These are phyloP conservation scores for Zaprionus bogoriensis DNA, from an alignment of 2,888 invertebrate genomes.

Conservation along the genomic window DNA sequence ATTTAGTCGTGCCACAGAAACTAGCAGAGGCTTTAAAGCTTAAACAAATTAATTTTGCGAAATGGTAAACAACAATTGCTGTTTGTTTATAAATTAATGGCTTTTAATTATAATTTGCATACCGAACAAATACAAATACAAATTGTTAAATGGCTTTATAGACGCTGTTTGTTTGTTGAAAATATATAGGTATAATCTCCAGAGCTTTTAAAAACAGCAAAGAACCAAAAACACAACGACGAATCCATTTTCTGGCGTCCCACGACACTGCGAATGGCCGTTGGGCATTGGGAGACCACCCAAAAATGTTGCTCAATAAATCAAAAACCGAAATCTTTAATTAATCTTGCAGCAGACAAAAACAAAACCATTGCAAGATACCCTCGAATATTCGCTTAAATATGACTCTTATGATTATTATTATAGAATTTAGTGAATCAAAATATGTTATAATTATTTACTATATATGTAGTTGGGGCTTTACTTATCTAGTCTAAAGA, in stretches of 20 bases:
- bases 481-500: neutral
- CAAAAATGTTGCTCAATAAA: conserved; percentile 51
- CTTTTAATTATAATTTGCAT: conserved; percentile 36
- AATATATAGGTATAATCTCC: neutral
- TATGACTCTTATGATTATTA: neutral
- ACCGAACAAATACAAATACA: conserved; percentile 33
- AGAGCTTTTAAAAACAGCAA: conserved; percentile 8
- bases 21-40: conserved; percentile 3
- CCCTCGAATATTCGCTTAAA: neutral
- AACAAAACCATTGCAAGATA: conserved; percentile 3
- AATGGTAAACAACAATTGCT: conserved; percentile 29
- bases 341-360: conserved; percentile 46
- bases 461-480: neutral
- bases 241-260: neutral
- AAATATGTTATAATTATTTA: neutral
- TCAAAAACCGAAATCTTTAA: conserved; percentile 57
- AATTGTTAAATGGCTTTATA: neutral
- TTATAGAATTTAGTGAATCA: neutral
- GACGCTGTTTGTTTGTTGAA: conserved; percentile 3
- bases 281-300: conserved; percentile 27
- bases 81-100: conserved; percentile 45
- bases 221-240: conserved; percentile 9
- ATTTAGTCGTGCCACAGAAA: conserved; percentile 18
- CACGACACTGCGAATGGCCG: neutral
- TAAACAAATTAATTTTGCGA: conserved; percentile 31